Conservation (phyloP, 1,140 invertebrate species). For the Aleiodes sp. region DNA sequence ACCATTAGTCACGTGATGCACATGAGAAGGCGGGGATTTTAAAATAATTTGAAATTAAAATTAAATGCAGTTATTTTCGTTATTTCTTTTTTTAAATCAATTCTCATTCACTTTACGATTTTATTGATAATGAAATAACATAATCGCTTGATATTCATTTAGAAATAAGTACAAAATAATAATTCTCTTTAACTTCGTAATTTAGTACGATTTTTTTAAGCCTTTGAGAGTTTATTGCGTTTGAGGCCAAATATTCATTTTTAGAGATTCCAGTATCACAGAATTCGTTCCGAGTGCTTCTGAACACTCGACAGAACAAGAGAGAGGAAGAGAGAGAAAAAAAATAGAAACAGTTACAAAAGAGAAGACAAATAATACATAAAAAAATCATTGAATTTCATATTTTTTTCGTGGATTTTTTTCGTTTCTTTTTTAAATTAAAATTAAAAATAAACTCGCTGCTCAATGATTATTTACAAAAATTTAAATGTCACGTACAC, state of each 20-base stretch:
- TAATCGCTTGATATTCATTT: background rate
- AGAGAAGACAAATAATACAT: too few relatives aligned
- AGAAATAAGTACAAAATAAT: slow-evolving; percentile 13
- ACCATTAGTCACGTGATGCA: background rate
- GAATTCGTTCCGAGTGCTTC: slow-evolving; percentile 42
- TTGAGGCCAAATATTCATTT: slow-evolving; percentile 36
- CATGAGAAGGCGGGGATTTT: background rate
- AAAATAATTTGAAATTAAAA: background rate
- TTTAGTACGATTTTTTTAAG: background rate
- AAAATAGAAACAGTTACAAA: background rate
- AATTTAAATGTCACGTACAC: slow-evolving; percentile 1
- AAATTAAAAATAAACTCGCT: background rate
- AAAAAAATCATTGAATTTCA: too few relatives aligned
- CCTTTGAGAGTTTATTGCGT: background rate
- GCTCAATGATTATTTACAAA: slow-evolving; percentile 23
- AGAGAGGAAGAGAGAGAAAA: background rate
- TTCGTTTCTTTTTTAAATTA: too few relatives aligned
- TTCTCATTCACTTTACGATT: background rate
- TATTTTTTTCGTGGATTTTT: too few relatives aligned
- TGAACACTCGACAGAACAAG: slow-evolving; percentile 16
- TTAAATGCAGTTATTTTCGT: background rate
- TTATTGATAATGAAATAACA: background rate
- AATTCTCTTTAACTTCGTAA: too few relatives aligned
- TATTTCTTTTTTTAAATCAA: background rate
- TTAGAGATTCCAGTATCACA: slow-evolving; percentile 50